phyloP scores from a whole-genome alignment of 2,888 invertebrate genomes.

The Phortica okadai region DNA sequence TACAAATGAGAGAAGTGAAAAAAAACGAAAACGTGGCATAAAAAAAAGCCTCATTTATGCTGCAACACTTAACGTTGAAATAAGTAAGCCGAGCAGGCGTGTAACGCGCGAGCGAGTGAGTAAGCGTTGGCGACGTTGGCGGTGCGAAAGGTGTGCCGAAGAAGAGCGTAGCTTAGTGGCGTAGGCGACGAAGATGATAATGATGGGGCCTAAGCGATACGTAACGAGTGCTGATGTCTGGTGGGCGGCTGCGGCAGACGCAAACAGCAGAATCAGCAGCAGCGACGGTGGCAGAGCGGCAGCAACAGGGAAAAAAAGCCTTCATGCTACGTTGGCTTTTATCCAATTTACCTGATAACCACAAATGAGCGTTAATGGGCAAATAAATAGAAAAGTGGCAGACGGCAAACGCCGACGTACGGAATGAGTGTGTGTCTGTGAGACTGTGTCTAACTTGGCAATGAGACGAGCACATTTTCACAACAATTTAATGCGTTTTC shows the following conservation, averaged over 20 bases:
- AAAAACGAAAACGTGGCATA: neutral
- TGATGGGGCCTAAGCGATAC: neutral
- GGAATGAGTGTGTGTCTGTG: conserved; percentile 57
- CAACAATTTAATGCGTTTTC: conserved; percentile 58
- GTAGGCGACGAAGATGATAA: neutral
- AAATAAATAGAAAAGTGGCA: conserved; percentile 70
- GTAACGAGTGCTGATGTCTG: conserved; percentile 13
- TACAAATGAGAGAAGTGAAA: neutral
- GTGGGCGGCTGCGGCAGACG: conserved; percentile 34
- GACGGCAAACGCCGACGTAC: conserved; percentile 48
- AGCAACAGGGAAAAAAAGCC: conserved; percentile 28
- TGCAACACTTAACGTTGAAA: conserved; percentile 4
- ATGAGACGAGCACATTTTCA: conserved; percentile 6
- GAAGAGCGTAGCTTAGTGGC: neutral
- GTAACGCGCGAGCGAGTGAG: too few species aligned
- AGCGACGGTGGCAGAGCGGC: neutral
- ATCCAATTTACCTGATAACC: conserved; percentile 70
- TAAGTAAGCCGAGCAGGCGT: conserved; percentile 7
- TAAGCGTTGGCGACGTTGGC: too few species aligned
- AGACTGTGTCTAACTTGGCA: conserved; percentile 58
- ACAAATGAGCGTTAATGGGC: conserved; percentile 68
- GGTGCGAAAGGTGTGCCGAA: too few species aligned
- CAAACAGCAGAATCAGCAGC: conserved; percentile 44
- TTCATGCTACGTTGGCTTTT: conserved; percentile 70
- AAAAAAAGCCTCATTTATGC: neutral